Evolutionary conservation across 2,888 invertebrate species (phyloP).

Genomic region (Synergus gifuensis): DNA sequence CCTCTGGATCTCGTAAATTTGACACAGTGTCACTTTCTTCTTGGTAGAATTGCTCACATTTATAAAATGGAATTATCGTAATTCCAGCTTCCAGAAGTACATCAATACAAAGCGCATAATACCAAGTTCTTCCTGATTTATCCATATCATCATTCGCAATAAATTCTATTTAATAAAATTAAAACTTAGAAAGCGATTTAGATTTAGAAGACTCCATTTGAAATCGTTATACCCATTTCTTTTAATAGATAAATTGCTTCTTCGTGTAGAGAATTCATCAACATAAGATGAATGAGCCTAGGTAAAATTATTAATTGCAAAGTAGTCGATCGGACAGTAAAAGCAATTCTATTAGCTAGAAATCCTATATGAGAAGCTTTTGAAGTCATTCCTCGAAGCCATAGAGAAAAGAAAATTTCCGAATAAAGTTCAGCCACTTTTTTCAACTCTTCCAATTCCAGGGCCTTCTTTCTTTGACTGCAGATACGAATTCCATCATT

Average conservation of each 20-base stretch:
- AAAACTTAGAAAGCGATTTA: too few relatives aligned
- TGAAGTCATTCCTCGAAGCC: conserved; percentile 71
- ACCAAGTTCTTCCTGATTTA: conserved; percentile 81
- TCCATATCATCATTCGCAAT: conserved; percentile 67
- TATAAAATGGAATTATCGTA: conserved; percentile 78
- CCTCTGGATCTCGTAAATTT: conserved; percentile 78
- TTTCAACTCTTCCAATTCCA: conserved; percentile 78
- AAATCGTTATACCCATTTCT: conserved; percentile 71
- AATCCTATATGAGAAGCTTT: conserved; percentile 76
- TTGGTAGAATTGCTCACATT: conserved; percentile 80
- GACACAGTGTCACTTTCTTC: conserved; percentile 79
- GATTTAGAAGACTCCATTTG: not conserved
- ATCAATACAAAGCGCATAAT: conserved; percentile 80
- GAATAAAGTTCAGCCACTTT: conserved; percentile 77
- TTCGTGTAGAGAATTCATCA: conserved; percentile 72
- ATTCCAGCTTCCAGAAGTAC: conserved; percentile 82
- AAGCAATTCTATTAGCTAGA: conserved; percentile 72
- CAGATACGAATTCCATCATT: conserved; percentile 76
- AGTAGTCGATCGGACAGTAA: conserved; percentile 68
- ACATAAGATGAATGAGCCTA: conserved; percentile 72
- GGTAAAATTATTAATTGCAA: conserved; percentile 74
- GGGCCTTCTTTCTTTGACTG: conserved; percentile 68
- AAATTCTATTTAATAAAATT: conserved; percentile 60
- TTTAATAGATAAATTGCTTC: conserved; percentile 77
- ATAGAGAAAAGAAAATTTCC: conserved; percentile 77